Percentiles rank a stretch among this genome's conserved stretches.
These are phyloP conservation scores for Drosophila orosa DNA, from an alignment of 1,140 invertebrate genomes.

Conservation along the genomic window DNA sequence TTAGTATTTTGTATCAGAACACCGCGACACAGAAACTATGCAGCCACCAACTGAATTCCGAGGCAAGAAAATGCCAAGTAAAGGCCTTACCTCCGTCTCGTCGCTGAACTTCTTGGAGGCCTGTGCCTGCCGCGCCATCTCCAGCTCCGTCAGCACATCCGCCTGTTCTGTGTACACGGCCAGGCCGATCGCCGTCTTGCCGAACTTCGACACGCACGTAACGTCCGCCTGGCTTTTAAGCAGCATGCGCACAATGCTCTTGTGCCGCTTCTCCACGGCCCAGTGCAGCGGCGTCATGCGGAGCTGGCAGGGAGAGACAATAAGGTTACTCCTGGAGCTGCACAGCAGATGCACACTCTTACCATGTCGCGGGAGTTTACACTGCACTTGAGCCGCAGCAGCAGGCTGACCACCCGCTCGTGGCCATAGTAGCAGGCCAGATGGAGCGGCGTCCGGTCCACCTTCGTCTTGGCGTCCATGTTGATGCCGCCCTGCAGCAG, in stretches of 20 bases:
- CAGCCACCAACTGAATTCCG: not conserved
- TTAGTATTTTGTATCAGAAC: not conserved
- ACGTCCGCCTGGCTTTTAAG: conserved; percentile 90
- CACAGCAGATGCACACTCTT: conserved; percentile 56
- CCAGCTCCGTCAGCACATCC: conserved; percentile 77
- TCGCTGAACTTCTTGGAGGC: conserved; percentile 71
- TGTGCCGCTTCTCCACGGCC: conserved; percentile 94
- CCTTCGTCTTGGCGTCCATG: conserved; percentile 95
- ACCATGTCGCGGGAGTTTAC: conserved; percentile 94
- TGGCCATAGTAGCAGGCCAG: conserved; percentile 95
- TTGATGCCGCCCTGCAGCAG: conserved; percentile 93
- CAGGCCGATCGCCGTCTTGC: conserved; percentile 92
- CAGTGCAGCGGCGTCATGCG: conserved; percentile 98
- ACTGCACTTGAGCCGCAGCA: conserved; percentile 91
- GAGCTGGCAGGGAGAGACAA: conserved; percentile 86
- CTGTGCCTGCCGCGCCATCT: conserved; percentile 67
- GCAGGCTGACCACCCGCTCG: conserved; percentile 89
- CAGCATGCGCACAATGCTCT: conserved; percentile 88
- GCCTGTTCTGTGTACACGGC: conserved; percentile 85
- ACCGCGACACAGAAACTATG: not conserved
- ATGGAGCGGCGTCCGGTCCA: conserved; percentile 95
- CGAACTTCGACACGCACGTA: conserved; percentile 91
- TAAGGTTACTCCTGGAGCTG: not conserved
- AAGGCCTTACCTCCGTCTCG: conserved; percentile 67
- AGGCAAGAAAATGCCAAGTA: no score